Evolutionary conservation across 2,888 invertebrate species (phyloP).

Genomic region (Neoitamus cyanurus): DNA sequence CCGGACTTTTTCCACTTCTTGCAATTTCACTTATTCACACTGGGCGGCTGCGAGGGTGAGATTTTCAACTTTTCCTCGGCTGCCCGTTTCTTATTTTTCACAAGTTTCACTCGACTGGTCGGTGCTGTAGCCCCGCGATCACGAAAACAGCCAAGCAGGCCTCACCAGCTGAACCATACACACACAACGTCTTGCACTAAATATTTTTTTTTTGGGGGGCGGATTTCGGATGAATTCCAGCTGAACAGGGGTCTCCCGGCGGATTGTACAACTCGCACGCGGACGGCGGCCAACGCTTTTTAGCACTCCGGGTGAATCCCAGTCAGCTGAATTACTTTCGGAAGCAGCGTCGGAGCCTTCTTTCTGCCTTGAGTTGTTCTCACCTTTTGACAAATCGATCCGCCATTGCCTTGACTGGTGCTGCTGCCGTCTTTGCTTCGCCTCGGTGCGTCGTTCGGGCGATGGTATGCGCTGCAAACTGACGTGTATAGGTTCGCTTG

Average conservation of each 20-base stretch:
- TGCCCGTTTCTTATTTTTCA: slow-evolving; percentile 11
- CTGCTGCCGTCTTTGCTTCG: neutral
- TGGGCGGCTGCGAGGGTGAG: neutral
- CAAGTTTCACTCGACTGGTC: slow-evolving; percentile 9
- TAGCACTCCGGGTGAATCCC: neutral
- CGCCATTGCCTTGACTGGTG: slow-evolving; percentile 27
- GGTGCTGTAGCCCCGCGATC: neutral
- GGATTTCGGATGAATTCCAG: neutral
- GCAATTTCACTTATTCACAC: neutral
- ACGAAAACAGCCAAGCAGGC: neutral
- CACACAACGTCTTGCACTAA: neutral
- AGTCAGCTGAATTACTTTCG: neutral
- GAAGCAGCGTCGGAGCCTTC: slow-evolving; percentile 1
- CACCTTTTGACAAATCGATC: slow-evolving; percentile 44
- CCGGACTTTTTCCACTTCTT: too few relatives aligned
- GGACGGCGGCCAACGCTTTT: neutral
- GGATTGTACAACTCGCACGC: neutral
- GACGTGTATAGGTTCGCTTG: neutral
- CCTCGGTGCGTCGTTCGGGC: neutral
- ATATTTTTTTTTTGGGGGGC: neutral
- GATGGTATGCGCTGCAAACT: neutral
- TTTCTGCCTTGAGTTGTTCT: neutral
- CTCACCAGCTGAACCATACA: neutral
- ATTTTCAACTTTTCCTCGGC: neutral
- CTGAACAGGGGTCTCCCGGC: neutral